Base-by-base conservation (phyloP, 2,888 invertebrate species). In the Aleiodes alternator region DNA sequence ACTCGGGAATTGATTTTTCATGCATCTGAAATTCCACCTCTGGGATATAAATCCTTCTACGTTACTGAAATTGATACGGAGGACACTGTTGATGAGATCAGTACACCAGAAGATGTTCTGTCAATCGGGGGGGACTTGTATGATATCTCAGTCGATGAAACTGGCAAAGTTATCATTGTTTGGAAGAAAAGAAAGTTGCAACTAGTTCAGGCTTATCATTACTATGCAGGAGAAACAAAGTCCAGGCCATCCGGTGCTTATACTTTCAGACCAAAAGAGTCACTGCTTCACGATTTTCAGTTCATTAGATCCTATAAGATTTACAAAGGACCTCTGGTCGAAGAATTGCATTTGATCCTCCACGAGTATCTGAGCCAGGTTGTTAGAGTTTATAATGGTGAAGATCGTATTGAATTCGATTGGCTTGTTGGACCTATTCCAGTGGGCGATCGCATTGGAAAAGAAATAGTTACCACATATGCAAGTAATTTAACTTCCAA, bases 231-330 rank as follows among this genome's bases (percentile, higher is more conserved):
- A 0, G 89, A 90, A 3, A 91, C 91, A 3, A 84, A 87, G 0
- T 92, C 93, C 80, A 91, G 97, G 76, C 94, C 97, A 0, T 98
- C 98, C 0, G 99, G 99, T 0, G 98, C 98, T 0, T 99, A 99
- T 84, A 95, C 98, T 50, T 96, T 97, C 88, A 91, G 96, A 70
- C 96, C 96, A 0, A 92, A 92, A 61, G 90, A 90, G 0, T 88
- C 91, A 0, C 82, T 85, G 5, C 82, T 91, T 0, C 82, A 86
- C 4, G 80, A 84, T 31, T 84, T 91, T n/a, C 77, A 88, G 0
- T 79, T 83, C 6, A 81, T 80, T 1, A 90, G 88, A 0, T 79
- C 82, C 6, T 82, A 84, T n/a, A 84, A 86, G 77, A 79, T 90
- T 5, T 89, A 88, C 73, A 86, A 86, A 88, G 96, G 95, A 0